Conservation (phyloP, 2,888 invertebrate genomes). For the Priocnemis perturbator region DNA sequence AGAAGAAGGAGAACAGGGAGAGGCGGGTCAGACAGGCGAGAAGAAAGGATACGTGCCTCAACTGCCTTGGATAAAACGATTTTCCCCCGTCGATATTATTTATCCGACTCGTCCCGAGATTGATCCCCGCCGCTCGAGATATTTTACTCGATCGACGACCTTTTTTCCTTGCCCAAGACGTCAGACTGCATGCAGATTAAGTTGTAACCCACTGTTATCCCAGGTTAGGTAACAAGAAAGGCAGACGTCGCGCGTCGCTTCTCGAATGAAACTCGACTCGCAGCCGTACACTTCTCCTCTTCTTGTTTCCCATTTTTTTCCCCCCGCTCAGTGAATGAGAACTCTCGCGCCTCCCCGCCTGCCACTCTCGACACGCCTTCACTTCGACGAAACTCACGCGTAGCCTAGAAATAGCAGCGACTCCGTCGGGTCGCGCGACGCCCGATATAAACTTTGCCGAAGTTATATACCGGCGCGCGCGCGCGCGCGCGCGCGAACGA, state of each 20-base stretch:
- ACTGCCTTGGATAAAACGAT: too few relatives aligned
- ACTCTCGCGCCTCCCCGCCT: neutral
- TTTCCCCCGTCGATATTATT: too few relatives aligned
- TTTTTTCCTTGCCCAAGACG: too few relatives aligned
- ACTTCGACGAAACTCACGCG: neutral
- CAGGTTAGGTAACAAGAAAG: too few relatives aligned
- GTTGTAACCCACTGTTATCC: too few relatives aligned
- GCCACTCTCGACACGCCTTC: neutral
- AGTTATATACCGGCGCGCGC: neutral
- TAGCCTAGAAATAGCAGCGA: neutral
- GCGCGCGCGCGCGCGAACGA: neutral
- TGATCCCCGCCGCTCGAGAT: too few relatives aligned
- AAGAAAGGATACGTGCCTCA: neutral
- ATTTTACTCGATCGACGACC: too few relatives aligned
- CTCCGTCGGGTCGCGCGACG: constrained; percentile 1
- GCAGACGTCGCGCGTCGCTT: too few relatives aligned
- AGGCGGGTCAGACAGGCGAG: neutral
- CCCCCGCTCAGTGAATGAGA: neutral
- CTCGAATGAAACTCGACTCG: too few relatives aligned
- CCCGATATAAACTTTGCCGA: constrained; percentile 1
- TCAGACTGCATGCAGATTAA: too few relatives aligned
- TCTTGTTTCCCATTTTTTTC: neutral
- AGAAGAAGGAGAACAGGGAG: neutral
- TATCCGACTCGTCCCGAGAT: too few relatives aligned
- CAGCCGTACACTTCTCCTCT: neutral